Conservation (phyloP, 2,888 invertebrate genomes). For the Dinocampus coccinellae region DNA sequence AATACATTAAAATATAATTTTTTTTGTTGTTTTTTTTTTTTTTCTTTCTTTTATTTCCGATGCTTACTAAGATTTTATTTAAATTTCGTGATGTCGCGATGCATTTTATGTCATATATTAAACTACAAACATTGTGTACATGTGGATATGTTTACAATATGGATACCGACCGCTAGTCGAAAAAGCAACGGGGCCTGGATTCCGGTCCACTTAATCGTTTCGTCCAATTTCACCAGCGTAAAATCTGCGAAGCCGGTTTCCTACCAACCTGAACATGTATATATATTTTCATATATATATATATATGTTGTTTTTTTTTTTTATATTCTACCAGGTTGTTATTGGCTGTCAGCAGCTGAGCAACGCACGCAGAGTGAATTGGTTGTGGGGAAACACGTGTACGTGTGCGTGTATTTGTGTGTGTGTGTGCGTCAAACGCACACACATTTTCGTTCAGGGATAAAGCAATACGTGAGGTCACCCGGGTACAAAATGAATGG, state of each 20-base stretch:
- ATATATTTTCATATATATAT: background rate
- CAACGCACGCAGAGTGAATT: background rate
- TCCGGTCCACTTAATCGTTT: slow-evolving; percentile 62
- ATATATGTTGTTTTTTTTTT: background rate
- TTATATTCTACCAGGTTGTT: slow-evolving; percentile 43
- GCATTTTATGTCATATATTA: slow-evolving; percentile 63
- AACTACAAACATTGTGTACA: slow-evolving; percentile 46
- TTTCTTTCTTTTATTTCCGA: background rate
- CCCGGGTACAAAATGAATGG: slow-evolving; percentile 46
- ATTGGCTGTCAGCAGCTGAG: slow-evolving; percentile 36
- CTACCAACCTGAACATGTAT: background rate
- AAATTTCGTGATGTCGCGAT: background rate
- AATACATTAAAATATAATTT: no score
- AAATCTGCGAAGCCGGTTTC: slow-evolving; percentile 34
- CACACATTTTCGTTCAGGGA: background rate
- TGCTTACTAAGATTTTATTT: background rate
- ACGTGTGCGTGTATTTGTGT: background rate
- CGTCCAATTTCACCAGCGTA: slow-evolving; percentile 51
- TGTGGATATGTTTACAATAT: slow-evolving; percentile 24
- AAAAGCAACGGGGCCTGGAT: slow-evolving; percentile 61
- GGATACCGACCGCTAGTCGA: slow-evolving; percentile 44
- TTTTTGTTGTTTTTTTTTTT: no score
- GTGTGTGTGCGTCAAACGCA: background rate
- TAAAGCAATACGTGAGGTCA: slow-evolving; percentile 9
- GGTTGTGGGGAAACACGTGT: background rate